Percentiles rank a stretch among this genome's conserved stretches.
phyloP scores from a whole-genome alignment of 1,140 invertebrate genomes.

The Pseudomyrmex dendroicus region DNA sequence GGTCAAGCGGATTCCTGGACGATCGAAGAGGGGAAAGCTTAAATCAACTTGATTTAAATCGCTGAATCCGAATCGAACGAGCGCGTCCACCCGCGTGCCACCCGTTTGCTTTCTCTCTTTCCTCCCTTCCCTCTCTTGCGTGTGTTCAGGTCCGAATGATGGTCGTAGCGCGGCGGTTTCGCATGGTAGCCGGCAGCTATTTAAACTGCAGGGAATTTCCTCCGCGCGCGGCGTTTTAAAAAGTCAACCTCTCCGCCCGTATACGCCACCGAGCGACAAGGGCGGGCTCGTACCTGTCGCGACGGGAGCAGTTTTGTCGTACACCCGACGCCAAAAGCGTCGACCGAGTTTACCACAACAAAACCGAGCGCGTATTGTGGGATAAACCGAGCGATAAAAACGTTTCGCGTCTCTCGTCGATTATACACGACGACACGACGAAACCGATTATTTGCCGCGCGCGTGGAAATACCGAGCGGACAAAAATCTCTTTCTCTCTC shows the following conservation, averaged over 20 bases:
- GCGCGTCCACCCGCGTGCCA: conserved; percentile 32
- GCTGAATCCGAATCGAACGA: conserved; percentile 67
- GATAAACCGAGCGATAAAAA: conserved; percentile 67
- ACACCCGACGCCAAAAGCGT: conserved; percentile 64
- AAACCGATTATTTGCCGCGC: conserved; percentile 60
- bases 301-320: conserved; percentile 69
- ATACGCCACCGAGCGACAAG: conserved; percentile 27
- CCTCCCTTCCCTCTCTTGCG: neutral
- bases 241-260: conserved; percentile 64
- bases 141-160: conserved; percentile 24
- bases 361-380: conserved; percentile 44
- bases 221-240: conserved; percentile 65
- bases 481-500: conserved; percentile 29
- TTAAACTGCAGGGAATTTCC: conserved; percentile 69
- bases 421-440: conserved; percentile 65
- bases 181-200: conserved; percentile 62
- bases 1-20: conserved; percentile 61
- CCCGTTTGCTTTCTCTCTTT: neutral
- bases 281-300: conserved; percentile 56
- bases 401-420: conserved; percentile 62
- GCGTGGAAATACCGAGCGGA: conserved; percentile 19
- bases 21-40: conserved; percentile 60
- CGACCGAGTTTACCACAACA: conserved; percentile 53
- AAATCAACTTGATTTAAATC: conserved; percentile 77
- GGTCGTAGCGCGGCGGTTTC: conserved; percentile 15